Percentiles rank a stretch among this genome's conserved stretches.
These are phyloP conservation scores for Thunnus thynnus DNA, from an alignment of 2,113 vertebrate genomes.

Conservation along the genomic window DNA sequence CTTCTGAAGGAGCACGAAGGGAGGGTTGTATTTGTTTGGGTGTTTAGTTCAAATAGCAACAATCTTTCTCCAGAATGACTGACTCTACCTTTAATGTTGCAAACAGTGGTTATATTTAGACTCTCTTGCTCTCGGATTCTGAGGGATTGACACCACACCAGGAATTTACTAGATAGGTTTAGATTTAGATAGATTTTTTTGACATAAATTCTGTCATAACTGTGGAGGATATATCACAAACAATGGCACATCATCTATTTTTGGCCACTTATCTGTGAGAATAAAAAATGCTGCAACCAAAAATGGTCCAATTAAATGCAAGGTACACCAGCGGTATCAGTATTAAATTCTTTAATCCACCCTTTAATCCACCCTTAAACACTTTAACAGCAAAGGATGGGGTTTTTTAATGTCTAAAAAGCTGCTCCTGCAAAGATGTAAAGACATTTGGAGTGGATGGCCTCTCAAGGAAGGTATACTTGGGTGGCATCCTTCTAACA, in stretches of 20 bases:
- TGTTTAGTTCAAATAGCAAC: too few species aligned
- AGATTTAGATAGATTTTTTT: not conserved
- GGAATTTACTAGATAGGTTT: not conserved
- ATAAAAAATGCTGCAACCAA: not conserved
- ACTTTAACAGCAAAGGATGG: slow-evolving; percentile 32
- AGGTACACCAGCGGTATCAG: slow-evolving; percentile 32
- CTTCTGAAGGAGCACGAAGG: too few species aligned
- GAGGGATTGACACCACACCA: not conserved
- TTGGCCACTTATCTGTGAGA: not conserved
- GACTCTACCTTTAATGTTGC: too few species aligned
- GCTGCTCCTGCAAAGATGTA: slow-evolving; percentile 22
- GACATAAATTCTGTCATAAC: not conserved
- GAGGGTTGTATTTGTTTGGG: too few species aligned
- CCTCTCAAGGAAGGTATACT: slow-evolving; percentile 8
- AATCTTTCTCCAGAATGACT: too few species aligned
- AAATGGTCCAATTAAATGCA: slow-evolving; percentile 33
- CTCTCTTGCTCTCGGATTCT: too few species aligned
- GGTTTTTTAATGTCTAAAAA: slow-evolving; percentile 29
- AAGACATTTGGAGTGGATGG: not conserved
- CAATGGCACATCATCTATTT: slow-evolving; percentile 31
- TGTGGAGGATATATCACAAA: slow-evolving; percentile 14
- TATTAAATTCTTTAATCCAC: slow-evolving; percentile 40
- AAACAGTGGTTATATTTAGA: too few species aligned
- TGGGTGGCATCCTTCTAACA: slow-evolving; percentile 14
- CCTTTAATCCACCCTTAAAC: slow-evolving; percentile 40